Conservation (phyloP, 1,140 invertebrate genomes). For the Apis cerana region DNA sequence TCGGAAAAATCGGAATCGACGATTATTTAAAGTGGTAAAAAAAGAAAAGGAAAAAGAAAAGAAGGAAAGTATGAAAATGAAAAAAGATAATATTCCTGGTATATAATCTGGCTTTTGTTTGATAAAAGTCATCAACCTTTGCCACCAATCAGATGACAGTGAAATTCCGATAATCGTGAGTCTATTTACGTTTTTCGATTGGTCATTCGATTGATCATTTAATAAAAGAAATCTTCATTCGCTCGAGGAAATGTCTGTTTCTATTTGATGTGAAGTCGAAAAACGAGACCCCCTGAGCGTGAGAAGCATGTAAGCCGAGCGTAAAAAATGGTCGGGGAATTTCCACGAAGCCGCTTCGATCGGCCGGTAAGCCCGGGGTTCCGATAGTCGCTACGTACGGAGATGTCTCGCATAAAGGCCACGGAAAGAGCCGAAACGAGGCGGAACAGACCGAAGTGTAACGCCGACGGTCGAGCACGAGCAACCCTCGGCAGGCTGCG, state of each 20-base stretch:
- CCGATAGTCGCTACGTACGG: slow-evolving; percentile 45
- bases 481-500: slow-evolving; percentile 66
- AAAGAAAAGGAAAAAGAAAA: neutral
- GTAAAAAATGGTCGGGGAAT: slow-evolving; percentile 43
- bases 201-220: neutral
- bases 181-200: neutral
- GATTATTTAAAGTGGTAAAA: neutral
- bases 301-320: slow-evolving; percentile 2
- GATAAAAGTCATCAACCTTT: neutral
- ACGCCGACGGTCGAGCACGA: slow-evolving; percentile 61
- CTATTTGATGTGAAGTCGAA: neutral
- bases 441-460: slow-evolving; percentile 61
- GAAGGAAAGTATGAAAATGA: neutral
- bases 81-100: neutral
- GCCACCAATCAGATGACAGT: neutral
- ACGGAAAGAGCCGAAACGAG: slow-evolving; percentile 50
- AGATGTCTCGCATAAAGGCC: slow-evolving; percentile 66
- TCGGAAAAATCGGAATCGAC: neutral
- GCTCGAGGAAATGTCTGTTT: neutral
- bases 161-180: neutral
- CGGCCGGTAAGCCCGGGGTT: slow-evolving; percentile 40
- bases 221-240: too few relatives aligned
- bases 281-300: neutral
- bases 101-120: neutral
- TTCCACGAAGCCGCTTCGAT: slow-evolving; percentile 54